These are phyloP conservation scores for Probaryconus sp. DNA, from an alignment of 1,140 invertebrate genomes.

Conservation along the genomic window DNA sequence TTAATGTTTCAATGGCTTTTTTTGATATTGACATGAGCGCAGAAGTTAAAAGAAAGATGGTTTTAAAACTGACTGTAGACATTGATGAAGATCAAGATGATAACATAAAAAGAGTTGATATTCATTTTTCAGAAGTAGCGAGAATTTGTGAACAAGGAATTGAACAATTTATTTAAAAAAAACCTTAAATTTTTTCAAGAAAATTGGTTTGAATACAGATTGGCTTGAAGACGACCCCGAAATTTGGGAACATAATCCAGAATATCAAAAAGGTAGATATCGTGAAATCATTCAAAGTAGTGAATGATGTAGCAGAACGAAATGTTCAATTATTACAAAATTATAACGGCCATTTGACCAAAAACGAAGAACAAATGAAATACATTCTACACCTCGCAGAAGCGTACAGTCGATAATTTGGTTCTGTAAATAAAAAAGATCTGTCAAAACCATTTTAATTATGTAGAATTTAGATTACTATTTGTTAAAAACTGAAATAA, in stretches of 20 bases:
- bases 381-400: constrained; percentile 1
- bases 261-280: constrained; percentile 4
- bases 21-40: constrained; percentile 3
- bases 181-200: no score
- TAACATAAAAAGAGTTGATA: no score
- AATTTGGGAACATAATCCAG: neutral
- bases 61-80: neutral
- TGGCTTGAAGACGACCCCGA: neutral
- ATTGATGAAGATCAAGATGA: no score
- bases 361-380: constrained; percentile 18
- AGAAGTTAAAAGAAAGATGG: constrained; percentile 3
- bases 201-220: neutral
- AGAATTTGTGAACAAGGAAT: no score
- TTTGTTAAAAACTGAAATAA: no score
- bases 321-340: constrained; percentile 10
- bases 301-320: constrained; percentile 14
- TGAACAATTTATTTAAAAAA: no score
- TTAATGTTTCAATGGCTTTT: constrained; percentile 24
- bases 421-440: constrained; percentile 11
- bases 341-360: constrained; percentile 8
- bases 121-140: no score
- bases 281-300: constrained; percentile 7
- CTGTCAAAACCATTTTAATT: neutral
- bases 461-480: neutral
- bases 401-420: neutral